Conservation (phyloP, 2,888 invertebrate genomes). For the Mamestra brassicae region DNA sequence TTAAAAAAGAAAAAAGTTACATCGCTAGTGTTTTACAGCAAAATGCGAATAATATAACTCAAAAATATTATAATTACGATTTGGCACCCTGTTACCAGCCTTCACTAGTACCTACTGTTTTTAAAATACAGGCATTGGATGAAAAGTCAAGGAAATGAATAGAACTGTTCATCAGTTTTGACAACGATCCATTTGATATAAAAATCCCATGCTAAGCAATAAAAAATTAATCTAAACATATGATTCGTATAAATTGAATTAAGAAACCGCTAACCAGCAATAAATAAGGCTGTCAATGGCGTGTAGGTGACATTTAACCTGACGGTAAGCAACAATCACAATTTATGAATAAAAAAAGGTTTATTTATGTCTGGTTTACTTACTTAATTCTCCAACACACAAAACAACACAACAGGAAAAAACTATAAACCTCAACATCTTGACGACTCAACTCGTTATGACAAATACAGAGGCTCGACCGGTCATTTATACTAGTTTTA, state of each 20-base stretch:
- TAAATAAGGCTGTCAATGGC: no score
- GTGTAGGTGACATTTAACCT: no score
- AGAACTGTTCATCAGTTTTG: no score
- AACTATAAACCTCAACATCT: constrained; percentile 35
- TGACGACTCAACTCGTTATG: constrained; percentile 36
- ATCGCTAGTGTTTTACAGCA: not conserved
- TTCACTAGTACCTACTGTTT: no score
- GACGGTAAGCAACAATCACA: not conserved
- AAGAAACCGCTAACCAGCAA: no score
- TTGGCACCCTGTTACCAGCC: no score
- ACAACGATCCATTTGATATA: not conserved
- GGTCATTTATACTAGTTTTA: constrained; percentile 37
- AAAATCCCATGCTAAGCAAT: not conserved
- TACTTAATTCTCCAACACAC: constrained; percentile 14
- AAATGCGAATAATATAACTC: not conserved
- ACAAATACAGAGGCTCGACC: not conserved
- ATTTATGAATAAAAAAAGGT: not conserved
- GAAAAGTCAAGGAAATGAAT: no score
- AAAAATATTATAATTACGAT: no score
- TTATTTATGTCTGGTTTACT: constrained; percentile 3
- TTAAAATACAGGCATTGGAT: no score
- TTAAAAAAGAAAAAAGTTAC: not conserved
- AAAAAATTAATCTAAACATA: not conserved
- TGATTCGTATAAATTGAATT: not conserved
- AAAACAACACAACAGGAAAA: constrained; percentile 32